Conservation (phyloP, 2,113 vertebrate species). For the Oreotrochilus melanogaster region DNA sequence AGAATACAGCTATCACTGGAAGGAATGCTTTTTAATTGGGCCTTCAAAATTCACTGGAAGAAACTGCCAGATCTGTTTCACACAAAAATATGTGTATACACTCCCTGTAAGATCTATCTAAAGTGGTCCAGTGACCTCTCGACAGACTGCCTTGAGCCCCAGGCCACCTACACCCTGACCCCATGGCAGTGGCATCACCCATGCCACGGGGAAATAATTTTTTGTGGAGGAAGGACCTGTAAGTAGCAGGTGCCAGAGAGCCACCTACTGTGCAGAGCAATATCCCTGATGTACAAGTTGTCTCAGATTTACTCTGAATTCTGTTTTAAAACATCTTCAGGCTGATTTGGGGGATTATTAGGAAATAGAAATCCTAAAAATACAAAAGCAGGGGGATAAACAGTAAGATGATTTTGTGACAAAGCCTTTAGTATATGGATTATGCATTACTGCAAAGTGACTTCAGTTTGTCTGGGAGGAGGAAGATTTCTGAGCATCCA, state of each 20-base stretch:
- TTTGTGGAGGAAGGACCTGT: neutral
- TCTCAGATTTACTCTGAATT: neutral
- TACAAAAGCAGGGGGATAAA: neutral
- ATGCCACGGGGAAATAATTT: rapidly evolving
- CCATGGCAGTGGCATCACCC: neutral
- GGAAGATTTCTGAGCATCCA: neutral
- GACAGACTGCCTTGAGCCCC: neutral
- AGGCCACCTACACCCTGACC: neutral
- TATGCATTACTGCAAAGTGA: constrained; percentile 34
- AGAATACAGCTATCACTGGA: neutral
- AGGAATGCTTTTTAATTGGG: neutral
- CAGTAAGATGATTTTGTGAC: constrained; percentile 28
- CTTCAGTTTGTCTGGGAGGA: constrained; percentile 1
- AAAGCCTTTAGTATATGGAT: constrained; percentile 47
- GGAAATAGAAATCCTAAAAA: constrained; percentile 38
- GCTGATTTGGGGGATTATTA: neutral
- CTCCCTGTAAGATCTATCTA: neutral
- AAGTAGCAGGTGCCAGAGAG: neutral
- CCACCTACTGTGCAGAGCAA: neutral
- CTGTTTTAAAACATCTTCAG: constrained; percentile 31
- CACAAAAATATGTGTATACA: neutral
- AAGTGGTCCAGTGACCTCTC: neutral
- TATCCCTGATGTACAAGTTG: neutral
- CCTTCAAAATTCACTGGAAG: neutral
- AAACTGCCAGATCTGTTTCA: neutral